Conservation (phyloP, 2,888 invertebrate genomes). For the Orthosia cruda region DNA sequence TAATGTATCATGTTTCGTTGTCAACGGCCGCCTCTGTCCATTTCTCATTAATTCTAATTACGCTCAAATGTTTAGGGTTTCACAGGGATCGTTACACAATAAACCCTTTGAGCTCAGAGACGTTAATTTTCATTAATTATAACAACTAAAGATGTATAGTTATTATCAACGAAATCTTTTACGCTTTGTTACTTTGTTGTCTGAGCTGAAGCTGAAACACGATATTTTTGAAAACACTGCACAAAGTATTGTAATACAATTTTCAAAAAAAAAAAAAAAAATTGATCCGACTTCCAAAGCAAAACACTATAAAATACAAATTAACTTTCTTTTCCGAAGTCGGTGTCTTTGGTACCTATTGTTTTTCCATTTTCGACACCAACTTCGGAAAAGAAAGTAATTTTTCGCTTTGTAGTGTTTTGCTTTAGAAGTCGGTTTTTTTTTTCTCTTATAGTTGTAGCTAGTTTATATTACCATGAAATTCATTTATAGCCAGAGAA, state of each 20-base stretch:
- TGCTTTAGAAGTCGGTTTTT: too few species aligned
- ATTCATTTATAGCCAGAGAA: too few species aligned
- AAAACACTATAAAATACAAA: too few species aligned
- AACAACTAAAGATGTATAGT: slow-evolving; percentile 61
- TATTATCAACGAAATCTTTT: slow-evolving; percentile 57
- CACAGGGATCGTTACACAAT: slow-evolving; percentile 75
- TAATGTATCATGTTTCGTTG: slow-evolving; percentile 81
- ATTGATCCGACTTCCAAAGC: too few species aligned
- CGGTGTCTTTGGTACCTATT: too few species aligned
- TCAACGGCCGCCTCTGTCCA: slow-evolving; percentile 83
- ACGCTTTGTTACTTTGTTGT: slow-evolving; percentile 32
- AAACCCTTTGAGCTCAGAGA: slow-evolving; percentile 74
- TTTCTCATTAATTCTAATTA: slow-evolving; percentile 88
- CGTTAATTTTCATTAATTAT: slow-evolving; percentile 75
- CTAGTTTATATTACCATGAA: too few species aligned
- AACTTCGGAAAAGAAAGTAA: too few species aligned
- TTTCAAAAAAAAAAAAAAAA: neutral
- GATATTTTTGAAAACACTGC: slow-evolving; percentile 28
- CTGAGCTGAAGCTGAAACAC: slow-evolving; percentile 27
- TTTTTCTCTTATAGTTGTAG: too few species aligned
- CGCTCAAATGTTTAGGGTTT: slow-evolving; percentile 81
- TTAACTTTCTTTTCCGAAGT: too few species aligned
- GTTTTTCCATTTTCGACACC: too few species aligned
- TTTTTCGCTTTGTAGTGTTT: too few species aligned
- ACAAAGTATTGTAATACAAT: slow-evolving; percentile 6